phyloP scores from a whole-genome alignment of 2,888 invertebrate genomes.

The Pollenia amentaria region DNA sequence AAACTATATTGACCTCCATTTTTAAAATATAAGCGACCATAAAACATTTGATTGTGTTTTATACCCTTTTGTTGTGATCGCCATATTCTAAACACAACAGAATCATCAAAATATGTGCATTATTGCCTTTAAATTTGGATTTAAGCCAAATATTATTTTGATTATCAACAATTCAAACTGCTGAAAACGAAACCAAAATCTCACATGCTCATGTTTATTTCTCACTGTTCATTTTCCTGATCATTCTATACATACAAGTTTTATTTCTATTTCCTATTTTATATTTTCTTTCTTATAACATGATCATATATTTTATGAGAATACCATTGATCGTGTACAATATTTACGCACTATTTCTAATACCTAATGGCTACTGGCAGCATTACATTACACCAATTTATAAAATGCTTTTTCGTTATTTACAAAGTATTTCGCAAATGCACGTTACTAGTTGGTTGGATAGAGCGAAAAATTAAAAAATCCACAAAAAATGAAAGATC shows the following conservation, averaged over 20 bases:
- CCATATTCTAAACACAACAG: slow-evolving; percentile 79
- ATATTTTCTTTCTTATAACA: slow-evolving; percentile 87
- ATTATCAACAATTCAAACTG: slow-evolving; percentile 32
- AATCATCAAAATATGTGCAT: slow-evolving; percentile 74
- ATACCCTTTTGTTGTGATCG: slow-evolving; percentile 81
- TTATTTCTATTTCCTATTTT: slow-evolving; percentile 58
- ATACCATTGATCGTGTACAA: slow-evolving; percentile 87
- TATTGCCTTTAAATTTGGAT: slow-evolving; percentile 55
- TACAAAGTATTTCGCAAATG: too few species aligned
- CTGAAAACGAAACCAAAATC: neutral
- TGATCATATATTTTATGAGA: slow-evolving; percentile 89
- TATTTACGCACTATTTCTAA: slow-evolving; percentile 85
- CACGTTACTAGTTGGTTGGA: too few species aligned
- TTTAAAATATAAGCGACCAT: slow-evolving; percentile 33
- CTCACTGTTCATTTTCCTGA: neutral
- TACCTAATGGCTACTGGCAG: too few species aligned
- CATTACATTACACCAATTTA: too few species aligned
- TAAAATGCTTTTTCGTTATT: too few species aligned
- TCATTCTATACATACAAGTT: slow-evolving; percentile 19
- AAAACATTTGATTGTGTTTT: slow-evolving; percentile 16
- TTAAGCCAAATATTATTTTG: slow-evolving; percentile 41
- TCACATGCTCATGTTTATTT: slow-evolving; percentile 11
- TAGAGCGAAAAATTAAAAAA: too few species aligned
- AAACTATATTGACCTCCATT: slow-evolving; percentile 46
- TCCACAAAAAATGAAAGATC: too few species aligned